Conservation (phyloP, 1,140 invertebrate genomes). For the Gryllus bimaculatus region DNA sequence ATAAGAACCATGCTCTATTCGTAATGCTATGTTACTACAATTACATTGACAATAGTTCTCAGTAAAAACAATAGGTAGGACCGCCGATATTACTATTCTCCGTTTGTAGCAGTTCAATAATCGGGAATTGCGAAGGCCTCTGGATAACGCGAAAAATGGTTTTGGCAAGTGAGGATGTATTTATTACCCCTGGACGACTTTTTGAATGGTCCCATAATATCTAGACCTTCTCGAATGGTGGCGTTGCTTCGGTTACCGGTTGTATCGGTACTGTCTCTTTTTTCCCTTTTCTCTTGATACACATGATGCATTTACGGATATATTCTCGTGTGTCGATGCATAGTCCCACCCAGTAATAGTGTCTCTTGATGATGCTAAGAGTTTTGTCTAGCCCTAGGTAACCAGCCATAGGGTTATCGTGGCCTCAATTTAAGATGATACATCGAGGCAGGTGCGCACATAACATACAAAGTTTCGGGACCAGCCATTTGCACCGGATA, state of each 20-base stretch:
- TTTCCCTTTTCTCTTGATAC: neutral
- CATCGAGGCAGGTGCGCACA: too few relatives aligned
- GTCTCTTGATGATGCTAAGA: neutral
- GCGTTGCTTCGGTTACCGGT: neutral
- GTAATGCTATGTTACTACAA: too few relatives aligned
- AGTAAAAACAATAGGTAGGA: too few relatives aligned
- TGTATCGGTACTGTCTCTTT: neutral
- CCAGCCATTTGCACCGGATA: too few relatives aligned
- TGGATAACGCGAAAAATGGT: neutral
- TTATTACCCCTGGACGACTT: neutral
- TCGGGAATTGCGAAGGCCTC: neutral
- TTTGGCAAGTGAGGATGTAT: neutral
- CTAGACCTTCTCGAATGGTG: neutral
- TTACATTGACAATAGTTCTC: too few relatives aligned
- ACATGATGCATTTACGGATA: neutral
- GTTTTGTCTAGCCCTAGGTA: neutral
- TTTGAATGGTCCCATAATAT: neutral
- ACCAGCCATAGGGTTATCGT: neutral
- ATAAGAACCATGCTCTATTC: too few relatives aligned
- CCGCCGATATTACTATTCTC: too few relatives aligned
- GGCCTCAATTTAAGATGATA: neutral
- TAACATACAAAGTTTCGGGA: too few relatives aligned
- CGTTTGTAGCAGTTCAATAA: too few relatives aligned
- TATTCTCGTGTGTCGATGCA: neutral
- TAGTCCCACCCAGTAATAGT: neutral